Evolutionary conservation across 2,113 vertebrate genomes (phyloP).

Genomic region (Myrmophylax atrothorax): DNA sequence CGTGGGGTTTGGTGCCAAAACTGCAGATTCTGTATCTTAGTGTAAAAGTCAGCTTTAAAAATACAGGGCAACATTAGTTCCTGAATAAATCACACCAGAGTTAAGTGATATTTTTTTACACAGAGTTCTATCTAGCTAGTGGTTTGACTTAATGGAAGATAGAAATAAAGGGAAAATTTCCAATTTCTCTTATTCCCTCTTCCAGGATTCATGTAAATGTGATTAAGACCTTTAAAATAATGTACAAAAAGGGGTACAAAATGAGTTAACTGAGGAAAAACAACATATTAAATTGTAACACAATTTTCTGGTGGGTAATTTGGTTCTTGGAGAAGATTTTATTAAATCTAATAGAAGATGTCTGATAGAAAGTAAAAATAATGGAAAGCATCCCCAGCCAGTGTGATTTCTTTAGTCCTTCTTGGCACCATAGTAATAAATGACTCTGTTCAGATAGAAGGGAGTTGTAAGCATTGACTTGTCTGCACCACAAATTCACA

Average conservation of each 20-base stretch:
- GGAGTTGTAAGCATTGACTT: background rate
- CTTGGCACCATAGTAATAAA: background rate
- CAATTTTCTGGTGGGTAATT: background rate
- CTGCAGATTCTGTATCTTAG: background rate
- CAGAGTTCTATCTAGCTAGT: background rate
- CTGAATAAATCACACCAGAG: accelerated
- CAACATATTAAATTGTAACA: background rate
- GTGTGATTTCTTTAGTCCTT: background rate
- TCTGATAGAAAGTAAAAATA: constrained; percentile 1
- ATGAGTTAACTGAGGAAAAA: background rate
- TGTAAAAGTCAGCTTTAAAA: background rate
- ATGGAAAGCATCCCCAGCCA: background rate
- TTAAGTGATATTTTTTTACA: background rate
- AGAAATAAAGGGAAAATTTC: background rate
- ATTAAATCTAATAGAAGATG: background rate
- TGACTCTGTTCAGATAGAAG: background rate
- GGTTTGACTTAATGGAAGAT: background rate
- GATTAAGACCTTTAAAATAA: background rate
- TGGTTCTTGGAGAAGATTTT: background rate
- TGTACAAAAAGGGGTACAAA: background rate
- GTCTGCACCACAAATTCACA: background rate
- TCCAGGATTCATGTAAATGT: background rate
- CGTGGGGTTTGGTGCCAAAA: background rate
- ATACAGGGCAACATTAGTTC: background rate
- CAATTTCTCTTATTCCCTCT: background rate